Evolutionary conservation across 2,888 invertebrate genomes (phyloP), one percentile per base, ranked within the genome.

Genomic region (Eupithecia exiguata): DNA sequence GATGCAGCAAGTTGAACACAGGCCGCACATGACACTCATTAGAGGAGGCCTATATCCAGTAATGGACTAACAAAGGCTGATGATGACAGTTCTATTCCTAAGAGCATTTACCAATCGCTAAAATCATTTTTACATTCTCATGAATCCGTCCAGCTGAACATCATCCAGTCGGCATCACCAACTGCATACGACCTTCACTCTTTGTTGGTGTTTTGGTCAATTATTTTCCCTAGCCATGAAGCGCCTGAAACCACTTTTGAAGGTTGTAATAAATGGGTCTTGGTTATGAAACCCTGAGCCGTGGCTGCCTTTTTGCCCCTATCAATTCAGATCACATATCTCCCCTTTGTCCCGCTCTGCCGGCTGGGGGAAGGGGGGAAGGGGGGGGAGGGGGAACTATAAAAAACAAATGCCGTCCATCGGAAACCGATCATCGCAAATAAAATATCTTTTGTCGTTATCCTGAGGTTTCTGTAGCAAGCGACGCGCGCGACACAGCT

Each of bases 371-470:
- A 9, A 14, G 49, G 9, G 49, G 46, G 46, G 2, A 7, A 6
- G 18, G n/a, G n/a, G 30, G 30, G 4, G 4, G 4, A 30, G 40
- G 35, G 35, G 25, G 25, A 12, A 7, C 70, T 63, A 72, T 74
- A 74, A 73, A 75, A 68, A 70, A 58, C 49, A 67, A 68, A 61
- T 72, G 78, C 49, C 66, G 36, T 61, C 67, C 73, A 79, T 78
- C 70, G 71, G 70, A 79, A 77, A 77, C 74, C 72, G 75, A 79
- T 80, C 80, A 78, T 62, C 70, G 53, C 46, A 70, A 61, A 75
- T 70, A 72, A 25, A 72, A 75, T 68, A 75, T 75, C 65, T 65
- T 66, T 38, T 58, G 71, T 61, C 68, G 73, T 49, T 72, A 35
- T 68, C 65, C 70, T 46, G 66, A 30, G 21, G 62, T 4, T 35